Evolutionary conservation across 2,797 vertebrate genomes (phyloP).

Genomic region (Helostoma temminkii): DNA sequence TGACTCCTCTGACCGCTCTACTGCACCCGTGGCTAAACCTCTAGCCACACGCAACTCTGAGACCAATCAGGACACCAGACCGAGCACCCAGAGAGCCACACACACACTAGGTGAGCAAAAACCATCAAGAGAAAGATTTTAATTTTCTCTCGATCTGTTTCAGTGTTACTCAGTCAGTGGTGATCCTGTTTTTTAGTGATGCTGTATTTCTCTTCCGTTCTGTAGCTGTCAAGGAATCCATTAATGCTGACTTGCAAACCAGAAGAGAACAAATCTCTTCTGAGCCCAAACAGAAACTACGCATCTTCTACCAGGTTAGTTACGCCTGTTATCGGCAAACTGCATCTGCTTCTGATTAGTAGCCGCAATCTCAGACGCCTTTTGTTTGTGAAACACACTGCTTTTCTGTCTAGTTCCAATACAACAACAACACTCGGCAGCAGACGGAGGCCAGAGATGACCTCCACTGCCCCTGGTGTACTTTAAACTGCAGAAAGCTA

Average conservation of each 20-base stretch:
- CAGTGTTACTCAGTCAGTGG: not conserved
- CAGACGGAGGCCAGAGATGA: constrained; percentile 98
- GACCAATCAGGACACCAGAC: constrained; percentile 89
- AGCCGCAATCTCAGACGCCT: too few species aligned
- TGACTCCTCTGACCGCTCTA: constrained; percentile 89
- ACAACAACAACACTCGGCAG: constrained; percentile 96
- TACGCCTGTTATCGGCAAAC: not conserved
- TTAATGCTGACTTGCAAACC: constrained; percentile 87
- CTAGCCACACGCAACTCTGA: constrained; percentile 96
- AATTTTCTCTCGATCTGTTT: not conserved
- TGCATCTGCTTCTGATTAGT: not conserved
- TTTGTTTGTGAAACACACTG: not conserved
- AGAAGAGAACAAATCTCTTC: constrained; percentile 89
- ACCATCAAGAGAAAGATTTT: not conserved
- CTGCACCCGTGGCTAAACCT: constrained; percentile 94
- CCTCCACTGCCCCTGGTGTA: constrained; percentile 98
- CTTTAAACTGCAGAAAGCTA: constrained; percentile 95
- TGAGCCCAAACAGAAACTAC: constrained; percentile 92
- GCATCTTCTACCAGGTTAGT: constrained; percentile 95
- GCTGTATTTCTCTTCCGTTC: not conserved
- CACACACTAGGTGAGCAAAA: constrained; percentile 85
- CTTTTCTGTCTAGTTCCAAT: constrained; percentile 88
- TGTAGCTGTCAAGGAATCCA: constrained; percentile 90
- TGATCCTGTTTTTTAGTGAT: not conserved
- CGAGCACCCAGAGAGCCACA: constrained; percentile 87